phyloP scores from a whole-genome alignment of 2,888 invertebrate species.

The Callyntrura sp. region DNA sequence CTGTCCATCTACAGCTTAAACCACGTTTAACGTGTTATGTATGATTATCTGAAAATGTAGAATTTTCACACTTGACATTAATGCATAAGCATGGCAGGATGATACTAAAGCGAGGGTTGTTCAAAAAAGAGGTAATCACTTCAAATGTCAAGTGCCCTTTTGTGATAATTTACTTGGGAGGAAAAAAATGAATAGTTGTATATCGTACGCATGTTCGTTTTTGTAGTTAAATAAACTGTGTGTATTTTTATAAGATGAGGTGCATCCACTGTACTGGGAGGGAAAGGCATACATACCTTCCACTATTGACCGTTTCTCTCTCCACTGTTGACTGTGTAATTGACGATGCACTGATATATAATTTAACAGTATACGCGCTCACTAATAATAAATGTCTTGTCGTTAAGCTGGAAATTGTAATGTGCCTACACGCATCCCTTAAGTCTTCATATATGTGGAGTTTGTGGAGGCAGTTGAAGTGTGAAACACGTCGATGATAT shows the following conservation, averaged over 20 bases:
- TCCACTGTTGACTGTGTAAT: not conserved
- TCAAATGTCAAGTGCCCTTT: constrained; percentile 72
- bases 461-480: constrained; percentile 46
- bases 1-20: constrained; percentile 21
- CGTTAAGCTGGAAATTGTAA: constrained; percentile 63
- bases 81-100: constrained; percentile 47
- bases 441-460: constrained; percentile 23
- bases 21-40: no score
- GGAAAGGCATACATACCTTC: not conserved
- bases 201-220: not conserved
- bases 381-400: constrained; percentile 67
- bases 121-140: constrained; percentile 72
- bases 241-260: not conserved
- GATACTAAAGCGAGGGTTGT: constrained; percentile 15
- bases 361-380: not conserved
- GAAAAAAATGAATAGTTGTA: not conserved
- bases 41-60: constrained; percentile 32
- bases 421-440: constrained; percentile 41
- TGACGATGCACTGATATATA: not conserved
- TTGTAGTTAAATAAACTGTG: constrained; percentile 18
- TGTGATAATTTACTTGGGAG: constrained; percentile 62
- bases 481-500: constrained; percentile 70
- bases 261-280: not conserved
- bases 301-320: not conserved
- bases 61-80: constrained; percentile 60